Evolutionary conservation across 2,113 vertebrate species (phyloP), one percentile per base, ranked within the genome.

Genomic region (Lota lota): DNA sequence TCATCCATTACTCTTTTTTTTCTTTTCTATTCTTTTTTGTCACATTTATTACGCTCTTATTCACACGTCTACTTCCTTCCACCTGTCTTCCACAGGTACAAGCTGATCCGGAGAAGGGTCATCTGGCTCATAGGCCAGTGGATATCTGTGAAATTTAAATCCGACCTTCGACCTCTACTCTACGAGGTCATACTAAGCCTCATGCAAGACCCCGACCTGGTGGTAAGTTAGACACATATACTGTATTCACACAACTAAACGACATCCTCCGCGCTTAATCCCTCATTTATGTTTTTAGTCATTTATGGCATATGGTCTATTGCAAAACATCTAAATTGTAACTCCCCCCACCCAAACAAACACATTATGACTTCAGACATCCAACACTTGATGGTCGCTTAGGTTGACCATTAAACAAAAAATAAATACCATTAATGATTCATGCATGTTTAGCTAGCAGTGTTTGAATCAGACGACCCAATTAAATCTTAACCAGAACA

Each of bases 51-150:
- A 22, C 51, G 5, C 12, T 60, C n/a, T 60, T 20, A 19, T 24
- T 21, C n/a, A 64, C 36, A 22, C 33, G 22, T 69, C 67, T 61
- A 67, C 61, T 19, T 18, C 11, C 47, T 36, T 33, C 24, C 4
- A 69, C 5, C 24, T 8, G 15, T 66, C 2, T 21, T 63, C 22
- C 80, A 0, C 79, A 99, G 97, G 77, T 99, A 99, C 83, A 98
- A 99, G 75, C 88, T 96, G 74, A 96, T 99, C 86, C 93, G 97
- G 18, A 85, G 96, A 62, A 88, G 96, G 78, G 96, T 98, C 76
- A 98, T 99, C 82, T 99, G 96, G 97, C 90, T 99, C 70, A 95
- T 98, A 72, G 97, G 97, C 80, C 96, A 97, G 83, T 99, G 97
- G 97, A 95, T 99, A 89, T 94, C 97, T 59, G 96, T 99, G 82